Base-by-base conservation (phyloP, 37 sponge, comb jelly and placozoan genomes). In the Halichondria panicea region DNA sequence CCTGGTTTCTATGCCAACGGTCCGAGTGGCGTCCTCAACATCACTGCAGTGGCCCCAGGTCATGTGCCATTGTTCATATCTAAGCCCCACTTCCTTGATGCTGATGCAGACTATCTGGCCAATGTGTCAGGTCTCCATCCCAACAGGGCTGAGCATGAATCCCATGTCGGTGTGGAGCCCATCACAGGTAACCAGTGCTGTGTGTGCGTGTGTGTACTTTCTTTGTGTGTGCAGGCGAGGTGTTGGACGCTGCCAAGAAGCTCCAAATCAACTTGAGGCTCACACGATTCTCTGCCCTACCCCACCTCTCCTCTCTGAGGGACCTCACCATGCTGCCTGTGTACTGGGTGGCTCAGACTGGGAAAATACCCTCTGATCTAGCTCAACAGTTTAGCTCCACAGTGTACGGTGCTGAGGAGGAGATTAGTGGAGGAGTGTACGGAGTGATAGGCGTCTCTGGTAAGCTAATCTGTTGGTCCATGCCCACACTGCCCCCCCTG, bases 61-160 rank as follows among this genome's bases (percentile, higher is more conserved):
- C 79, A 83, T 74, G 75, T 75, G 15, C 97, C 97, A 7, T 64
- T 97, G 12, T 93, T 93, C 74, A 87, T 71, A 5, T 91, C 92
- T 40, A 93, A 91, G 64, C 97, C 97, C 2, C 89, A 91, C 68
- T 97, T 93, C 73, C 76, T 93, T 36, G 89, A 88, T 71, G 92
- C 92, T 27, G 97, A 97, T 40, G 63, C 79, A 4, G 58, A 35
- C 53, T 85, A 81, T 54, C 50, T 60, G 24, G 43, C 64, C 8
- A 85, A 88, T 56, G 75, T 91, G 4, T 64, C 77, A 28, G 96
- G 92, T 21, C 41, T 94, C 37, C 27, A 72, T n/a, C 89, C 89
- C 0, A 57, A 85, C 46, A 31, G 68, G 42, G 7, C 37, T 0
- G 55, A 54, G 1, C 85, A 91, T 38, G 95, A 92, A 55, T 84